Conservation (phyloP, 23 tunicate genomes). For the Ascidia mentula region DNA sequence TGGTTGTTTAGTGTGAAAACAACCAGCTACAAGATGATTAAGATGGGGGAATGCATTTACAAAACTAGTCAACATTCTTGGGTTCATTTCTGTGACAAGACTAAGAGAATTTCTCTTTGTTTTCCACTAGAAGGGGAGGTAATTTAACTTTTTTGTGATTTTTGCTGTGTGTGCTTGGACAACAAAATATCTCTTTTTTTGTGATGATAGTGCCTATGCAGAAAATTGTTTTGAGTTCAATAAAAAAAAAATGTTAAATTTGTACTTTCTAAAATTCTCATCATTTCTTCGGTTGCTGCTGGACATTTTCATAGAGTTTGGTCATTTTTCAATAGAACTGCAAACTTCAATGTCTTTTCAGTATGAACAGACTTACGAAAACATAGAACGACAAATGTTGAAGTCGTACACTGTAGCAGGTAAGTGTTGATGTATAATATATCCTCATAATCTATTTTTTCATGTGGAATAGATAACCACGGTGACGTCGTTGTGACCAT, state of each 20-base stretch:
- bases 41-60: neutral
- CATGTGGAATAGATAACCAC: neutral
- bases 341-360: no score
- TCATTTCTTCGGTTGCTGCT: no score
- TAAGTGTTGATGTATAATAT: neutral
- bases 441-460: no score
- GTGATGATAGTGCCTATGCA: no score
- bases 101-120: neutral
- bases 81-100: neutral
- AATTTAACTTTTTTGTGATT: no score
- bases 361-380: neutral
- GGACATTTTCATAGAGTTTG: no score
- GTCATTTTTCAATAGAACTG: no score
- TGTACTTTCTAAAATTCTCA: no score
- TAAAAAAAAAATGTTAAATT: no score
- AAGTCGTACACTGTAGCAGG: neutral
- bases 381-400: neutral
- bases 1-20: neutral
- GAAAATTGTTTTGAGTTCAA: no score
- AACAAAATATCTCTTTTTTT: no score
- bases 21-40: neutral
- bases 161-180: no score
- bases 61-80: neutral
- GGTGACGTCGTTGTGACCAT: neutral
- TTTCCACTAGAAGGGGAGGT: constrained; percentile 1